phyloP scores from a whole-genome alignment of 1,140 invertebrate species.

The Macrosteles quadrilineatus region DNA sequence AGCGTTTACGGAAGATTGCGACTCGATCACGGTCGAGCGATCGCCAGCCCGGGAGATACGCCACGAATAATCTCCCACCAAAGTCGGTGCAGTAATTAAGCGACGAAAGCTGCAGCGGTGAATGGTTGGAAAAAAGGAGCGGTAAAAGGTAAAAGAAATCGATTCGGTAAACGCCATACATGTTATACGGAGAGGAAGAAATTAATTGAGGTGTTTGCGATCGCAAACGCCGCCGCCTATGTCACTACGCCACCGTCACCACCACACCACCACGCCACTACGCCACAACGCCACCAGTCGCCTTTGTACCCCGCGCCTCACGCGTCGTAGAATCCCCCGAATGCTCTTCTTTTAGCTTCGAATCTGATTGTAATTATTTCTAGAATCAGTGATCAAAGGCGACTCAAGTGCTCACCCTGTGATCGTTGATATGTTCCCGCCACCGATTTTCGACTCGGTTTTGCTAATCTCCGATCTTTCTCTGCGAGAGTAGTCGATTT shows the following conservation, averaged over 20 bases:
- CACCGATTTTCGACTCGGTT: slow-evolving; percentile 7
- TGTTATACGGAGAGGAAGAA: slow-evolving; percentile 34
- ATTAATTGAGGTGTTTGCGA: slow-evolving; percentile 35
- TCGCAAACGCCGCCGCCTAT: slow-evolving; percentile 20
- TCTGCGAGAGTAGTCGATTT: neutral
- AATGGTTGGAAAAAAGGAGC: slow-evolving; percentile 25
- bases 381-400: slow-evolving; percentile 19
- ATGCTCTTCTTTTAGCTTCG: slow-evolving; percentile 19
- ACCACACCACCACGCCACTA: neutral
- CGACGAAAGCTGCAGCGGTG: neutral
- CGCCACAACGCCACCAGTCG: neutral
- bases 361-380: slow-evolving; percentile 23
- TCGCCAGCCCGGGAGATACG: too few species aligned
- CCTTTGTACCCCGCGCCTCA: neutral
- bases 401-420: neutral
- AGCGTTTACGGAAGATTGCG: too few species aligned
- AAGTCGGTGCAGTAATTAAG: slow-evolving; percentile 1
- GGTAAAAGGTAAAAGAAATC: slow-evolving; percentile 32
- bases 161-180: slow-evolving; percentile 33
- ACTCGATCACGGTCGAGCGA: too few species aligned
- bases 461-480: neutral
- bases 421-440: neutral
- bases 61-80: neutral
- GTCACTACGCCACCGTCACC: neutral
- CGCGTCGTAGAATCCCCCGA: slow-evolving; percentile 1